These are phyloP conservation scores for Eudyptes chrysolophus DNA, from an alignment of 2,113 vertebrate genomes.

Conservation along the genomic window DNA sequence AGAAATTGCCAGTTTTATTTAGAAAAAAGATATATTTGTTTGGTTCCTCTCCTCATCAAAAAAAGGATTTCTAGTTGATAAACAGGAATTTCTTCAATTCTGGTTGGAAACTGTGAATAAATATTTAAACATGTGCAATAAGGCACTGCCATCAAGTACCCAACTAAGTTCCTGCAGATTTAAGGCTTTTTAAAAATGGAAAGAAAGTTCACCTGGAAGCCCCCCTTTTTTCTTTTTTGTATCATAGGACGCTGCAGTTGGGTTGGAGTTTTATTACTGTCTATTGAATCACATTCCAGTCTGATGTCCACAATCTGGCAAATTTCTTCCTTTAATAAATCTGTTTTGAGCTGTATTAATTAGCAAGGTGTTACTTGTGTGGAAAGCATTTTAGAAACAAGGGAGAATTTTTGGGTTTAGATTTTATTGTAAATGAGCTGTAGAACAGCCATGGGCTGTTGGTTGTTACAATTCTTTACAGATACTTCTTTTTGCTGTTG, in stretches of 20 bases:
- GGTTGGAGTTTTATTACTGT: not conserved
- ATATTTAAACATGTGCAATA: not conserved
- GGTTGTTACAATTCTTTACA: not conserved
- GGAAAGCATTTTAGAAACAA: not conserved
- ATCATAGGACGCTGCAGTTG: not conserved
- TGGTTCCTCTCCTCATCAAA: not conserved
- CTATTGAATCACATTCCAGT: not conserved
- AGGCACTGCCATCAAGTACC: not conserved
- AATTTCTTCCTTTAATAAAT: not conserved
- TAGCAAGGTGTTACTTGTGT: not conserved
- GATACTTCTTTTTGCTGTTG: not conserved
- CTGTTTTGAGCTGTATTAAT: not conserved
- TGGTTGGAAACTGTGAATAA: not conserved
- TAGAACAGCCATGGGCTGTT: not conserved
- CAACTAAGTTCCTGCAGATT: not conserved
- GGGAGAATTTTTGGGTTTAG: not conserved
- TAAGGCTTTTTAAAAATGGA: not conserved
- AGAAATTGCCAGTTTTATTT: not conserved
- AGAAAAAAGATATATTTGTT: not conserved
- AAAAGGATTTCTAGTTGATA: not conserved
- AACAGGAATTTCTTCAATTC: not conserved
- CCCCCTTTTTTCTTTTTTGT: fast-evolving
- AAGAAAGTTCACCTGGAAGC: not conserved
- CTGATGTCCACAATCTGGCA: not conserved
- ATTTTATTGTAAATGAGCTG: not conserved